These are phyloP conservation scores for Sebastiscus albofasciatus DNA, from an alignment of 2,797 vertebrate genomes.

Conservation along the genomic window DNA sequence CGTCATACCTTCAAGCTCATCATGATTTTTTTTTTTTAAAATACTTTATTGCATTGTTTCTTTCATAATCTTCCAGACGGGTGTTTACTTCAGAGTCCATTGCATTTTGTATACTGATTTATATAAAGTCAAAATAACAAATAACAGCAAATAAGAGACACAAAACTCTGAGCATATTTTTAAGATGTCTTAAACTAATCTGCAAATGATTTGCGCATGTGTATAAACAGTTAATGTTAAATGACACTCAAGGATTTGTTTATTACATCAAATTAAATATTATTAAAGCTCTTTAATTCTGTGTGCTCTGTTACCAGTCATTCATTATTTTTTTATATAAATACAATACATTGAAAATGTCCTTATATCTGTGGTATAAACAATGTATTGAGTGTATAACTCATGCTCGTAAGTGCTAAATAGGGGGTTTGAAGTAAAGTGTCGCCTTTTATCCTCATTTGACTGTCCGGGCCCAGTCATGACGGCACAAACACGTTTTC, in stretches of 20 bases:
- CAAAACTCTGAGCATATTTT: too few relatives aligned
- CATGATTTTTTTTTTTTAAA: neutral
- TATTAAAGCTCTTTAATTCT: neutral
- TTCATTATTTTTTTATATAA: neutral
- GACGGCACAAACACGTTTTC: neutral
- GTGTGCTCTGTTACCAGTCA: neutral
- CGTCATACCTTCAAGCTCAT: neutral
- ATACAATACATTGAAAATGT: neutral
- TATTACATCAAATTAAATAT: neutral
- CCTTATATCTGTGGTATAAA: neutral
- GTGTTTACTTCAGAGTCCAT: too few relatives aligned
- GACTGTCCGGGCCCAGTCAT: neutral
- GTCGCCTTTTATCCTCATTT: neutral
- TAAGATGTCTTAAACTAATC: neutral
- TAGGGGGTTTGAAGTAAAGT: accelerated
- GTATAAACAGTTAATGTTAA: neutral
- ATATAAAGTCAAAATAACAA: too few relatives aligned
- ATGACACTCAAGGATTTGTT: neutral
- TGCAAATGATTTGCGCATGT: neutral
- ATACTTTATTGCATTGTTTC: too few relatives aligned
- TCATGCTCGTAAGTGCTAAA: neutral
- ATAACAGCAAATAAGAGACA: too few relatives aligned
- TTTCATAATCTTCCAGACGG: too few relatives aligned
- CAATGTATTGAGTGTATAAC: neutral
- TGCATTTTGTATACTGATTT: too few relatives aligned